Conservation (phyloP, 2,113 vertebrate species). For the Prunella fulvescens region DNA sequence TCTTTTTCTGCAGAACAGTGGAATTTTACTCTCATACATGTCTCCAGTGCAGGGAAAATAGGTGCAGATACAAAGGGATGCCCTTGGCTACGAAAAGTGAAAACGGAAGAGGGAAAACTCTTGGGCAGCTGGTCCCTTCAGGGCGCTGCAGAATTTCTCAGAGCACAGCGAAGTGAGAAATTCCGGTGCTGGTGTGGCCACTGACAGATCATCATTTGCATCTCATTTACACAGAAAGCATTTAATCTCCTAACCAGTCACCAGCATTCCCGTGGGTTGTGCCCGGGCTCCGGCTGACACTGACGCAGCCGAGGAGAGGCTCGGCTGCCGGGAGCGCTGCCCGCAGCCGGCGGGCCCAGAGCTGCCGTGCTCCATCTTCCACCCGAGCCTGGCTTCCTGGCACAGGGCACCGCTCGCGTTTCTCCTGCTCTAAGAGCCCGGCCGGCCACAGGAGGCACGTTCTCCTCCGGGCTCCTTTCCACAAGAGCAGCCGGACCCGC, state of each 20-base stretch:
- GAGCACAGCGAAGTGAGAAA: not conserved
- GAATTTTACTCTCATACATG: not conserved
- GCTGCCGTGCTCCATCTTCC: not conserved
- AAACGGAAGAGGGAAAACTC: not conserved
- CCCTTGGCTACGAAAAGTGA: not conserved
- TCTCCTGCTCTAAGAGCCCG: no score
- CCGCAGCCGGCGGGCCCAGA: not conserved
- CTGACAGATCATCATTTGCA: not conserved
- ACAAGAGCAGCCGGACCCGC: not conserved
- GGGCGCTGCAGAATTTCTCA: not conserved
- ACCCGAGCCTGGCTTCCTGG: not conserved
- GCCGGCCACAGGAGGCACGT: not conserved
- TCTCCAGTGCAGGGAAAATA: not conserved
- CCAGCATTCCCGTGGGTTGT: no score
- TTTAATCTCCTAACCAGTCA: not conserved
- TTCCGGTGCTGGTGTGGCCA: no score
- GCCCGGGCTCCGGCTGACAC: not conserved
- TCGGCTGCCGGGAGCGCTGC: not conserved
- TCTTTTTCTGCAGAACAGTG: not conserved
- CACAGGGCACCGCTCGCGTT: accelerated
- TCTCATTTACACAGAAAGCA: not conserved
- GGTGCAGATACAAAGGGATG: not conserved
- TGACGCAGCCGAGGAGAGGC: not conserved
- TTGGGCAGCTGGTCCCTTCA: not conserved
- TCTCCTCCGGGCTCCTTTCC: not conserved